Evolutionary conservation across 2,797 vertebrate species (phyloP).

Genomic region (Iguana delicatissima): DNA sequence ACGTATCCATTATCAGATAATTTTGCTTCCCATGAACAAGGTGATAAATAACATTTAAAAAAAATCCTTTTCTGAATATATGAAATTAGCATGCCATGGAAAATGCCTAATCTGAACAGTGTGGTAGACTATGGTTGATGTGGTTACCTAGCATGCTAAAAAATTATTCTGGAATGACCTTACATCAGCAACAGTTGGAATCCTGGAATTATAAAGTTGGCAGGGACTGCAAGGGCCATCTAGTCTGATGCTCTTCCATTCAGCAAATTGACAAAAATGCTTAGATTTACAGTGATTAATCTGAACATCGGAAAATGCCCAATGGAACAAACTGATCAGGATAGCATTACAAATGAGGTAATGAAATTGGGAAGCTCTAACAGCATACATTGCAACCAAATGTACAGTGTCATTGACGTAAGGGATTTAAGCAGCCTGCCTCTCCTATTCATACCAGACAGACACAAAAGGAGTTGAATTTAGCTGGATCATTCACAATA

Average conservation of each 20-base stretch:
- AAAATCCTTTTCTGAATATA: background rate
- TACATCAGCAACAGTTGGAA: background rate
- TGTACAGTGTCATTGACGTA: background rate
- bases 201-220: no score
- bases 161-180: background rate
- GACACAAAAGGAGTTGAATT: background rate
- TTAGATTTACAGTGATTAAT: background rate
- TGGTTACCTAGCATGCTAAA: background rate
- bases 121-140: background rate
- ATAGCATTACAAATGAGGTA: no score
- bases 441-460: no score
- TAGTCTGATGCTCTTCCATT: no score
- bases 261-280: no score
- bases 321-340: background rate
- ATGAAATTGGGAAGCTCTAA: background rate
- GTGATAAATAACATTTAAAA: background rate
- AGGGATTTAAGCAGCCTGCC: background rate
- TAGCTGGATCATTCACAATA: background rate
- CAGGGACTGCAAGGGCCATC: no score
- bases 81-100: background rate
- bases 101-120: background rate
- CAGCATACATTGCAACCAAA: background rate
- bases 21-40: background rate
- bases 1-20: background rate
- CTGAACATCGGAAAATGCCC: background rate